phyloP scores from a whole-genome alignment of 2,888 invertebrate genomes.

The Hyppa rectilinea region DNA sequence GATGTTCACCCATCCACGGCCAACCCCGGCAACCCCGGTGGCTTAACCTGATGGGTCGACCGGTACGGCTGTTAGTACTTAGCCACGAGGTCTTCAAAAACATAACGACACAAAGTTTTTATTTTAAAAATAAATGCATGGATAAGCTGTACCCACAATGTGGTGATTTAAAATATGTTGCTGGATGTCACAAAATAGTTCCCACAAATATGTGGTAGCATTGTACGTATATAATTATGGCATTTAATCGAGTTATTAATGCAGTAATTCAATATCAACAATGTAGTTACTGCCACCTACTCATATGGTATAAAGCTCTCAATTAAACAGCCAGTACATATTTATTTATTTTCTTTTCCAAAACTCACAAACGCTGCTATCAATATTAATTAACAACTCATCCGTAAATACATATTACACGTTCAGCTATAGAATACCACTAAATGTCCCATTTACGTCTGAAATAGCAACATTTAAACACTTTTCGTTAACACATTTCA shows the following conservation, averaged over 20 bases:
- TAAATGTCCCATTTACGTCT: slow-evolving; percentile 32
- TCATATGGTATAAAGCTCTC: slow-evolving; percentile 5
- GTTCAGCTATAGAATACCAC: background rate
- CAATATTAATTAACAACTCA: slow-evolving; percentile 37
- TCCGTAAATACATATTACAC: slow-evolving; percentile 31
- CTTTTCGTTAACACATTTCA: slow-evolving; percentile 55
- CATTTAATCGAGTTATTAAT: background rate
- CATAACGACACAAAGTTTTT: slow-evolving; percentile 10
- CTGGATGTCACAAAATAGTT: background rate
- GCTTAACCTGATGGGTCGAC: no score
- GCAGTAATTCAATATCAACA: background rate
- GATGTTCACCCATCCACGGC: no score
- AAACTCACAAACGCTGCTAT: slow-evolving; percentile 28
- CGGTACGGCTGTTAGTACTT: no score
- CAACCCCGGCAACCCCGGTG: no score
- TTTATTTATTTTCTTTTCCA: slow-evolving; percentile 26
- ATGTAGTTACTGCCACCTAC: background rate
- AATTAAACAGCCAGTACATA: slow-evolving; percentile 9
- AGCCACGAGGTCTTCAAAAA: no score
- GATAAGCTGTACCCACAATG: background rate
- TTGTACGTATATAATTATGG: background rate
- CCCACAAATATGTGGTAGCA: background rate
- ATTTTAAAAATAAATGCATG: slow-evolving; percentile 13
- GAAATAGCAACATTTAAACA: slow-evolving; percentile 41
- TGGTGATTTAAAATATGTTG: background rate